Base-by-base conservation (phyloP, 2,113 vertebrate species). In the Melanerpes aurifrons region DNA sequence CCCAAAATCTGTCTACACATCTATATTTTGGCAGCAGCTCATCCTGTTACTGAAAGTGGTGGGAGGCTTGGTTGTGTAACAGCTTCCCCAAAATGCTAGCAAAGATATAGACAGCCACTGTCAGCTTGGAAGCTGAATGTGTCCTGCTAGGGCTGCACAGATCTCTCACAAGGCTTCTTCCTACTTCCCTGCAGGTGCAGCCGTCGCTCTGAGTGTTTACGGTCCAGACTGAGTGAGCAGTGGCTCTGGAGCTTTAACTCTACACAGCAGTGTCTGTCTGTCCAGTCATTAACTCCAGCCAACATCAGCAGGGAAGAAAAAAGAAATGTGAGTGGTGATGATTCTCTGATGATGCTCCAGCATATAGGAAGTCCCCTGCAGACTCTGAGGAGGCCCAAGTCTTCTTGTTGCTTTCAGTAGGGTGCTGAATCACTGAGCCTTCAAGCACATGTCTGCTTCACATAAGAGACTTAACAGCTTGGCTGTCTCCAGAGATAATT, bases 191-290 rank as follows among this genome's bases (percentile, higher is more conserved):
- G 58, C 94, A 99, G 99, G 95, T 99, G 99, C 95, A 98, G 97
- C 86, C 97, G 98, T 93, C 98, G 95, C 75, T 98, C 98, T 0
- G 97, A 99, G 71, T 99, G 99, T 91, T 73, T 95, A 4, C 96
- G 98, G 62, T 98, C 98, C 64, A 95, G 94, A 17, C 70, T 97
- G 87, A 94, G 96, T 4, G 98, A 98, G 61, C 98, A 98, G 77
- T 99, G 99, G 99, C 96, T 99, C n/a, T 99, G 99, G 99, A 99
- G 99, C 96, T 99, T 99, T 82, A 98, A 99, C 93, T 97, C 98
- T 28, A 98, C 98, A 48, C 98, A 97, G 79, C 97, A 98, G 86
- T 99, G 99, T 95, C 96, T 99, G 50, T 96, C 71, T 9, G 90
- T 99, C 63, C 97, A 97, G 82, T 96, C 97, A 7, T 75, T 99